Base-by-base conservation (phyloP, 2,888 invertebrate genomes). In the Eremobia ochroleuca region DNA sequence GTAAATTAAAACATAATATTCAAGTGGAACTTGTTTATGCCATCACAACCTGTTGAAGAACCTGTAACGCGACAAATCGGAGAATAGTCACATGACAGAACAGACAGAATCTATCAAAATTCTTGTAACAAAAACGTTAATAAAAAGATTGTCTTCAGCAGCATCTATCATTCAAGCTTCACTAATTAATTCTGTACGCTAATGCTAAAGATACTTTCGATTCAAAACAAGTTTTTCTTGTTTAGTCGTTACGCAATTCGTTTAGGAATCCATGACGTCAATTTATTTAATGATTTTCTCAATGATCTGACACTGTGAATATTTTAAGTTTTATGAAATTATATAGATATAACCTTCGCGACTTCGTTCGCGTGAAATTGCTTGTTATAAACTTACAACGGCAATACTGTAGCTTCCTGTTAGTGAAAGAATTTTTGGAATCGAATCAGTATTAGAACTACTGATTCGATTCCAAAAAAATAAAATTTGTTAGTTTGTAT, bases 211-310 rank as follows among this genome's bases (percentile, higher is more conserved):
- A 74, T 75, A 87, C 87, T 87, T 87, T 87, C 85, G 75, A 77
- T 81, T 76, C 2, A 5, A 88, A 87, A 87, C 87, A 31, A 81
- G 87, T 88, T 76, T 87, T 68, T 80, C 77, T 81, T 55, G 72
- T 87, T 83, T 52, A 34, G 65, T 77, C 64, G 89, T 86, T 86
- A 83, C 79, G 81, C 74, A 76, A 76, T 68, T 69, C 52, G 43
- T 52, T 89, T 76, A 18, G 34, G 43, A 65, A 73, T 76, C 73
- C 37, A 18, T 76, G 66, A 81, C 65, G 74, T 77, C 76, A 81
- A 68, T 74, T 58, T 59, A 55, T 66, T 83, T 74, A 72, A 76
- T 69, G 62, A 72, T 77, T 69, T 73, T 77, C 25, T 77, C 37
- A 70, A 64, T 73, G 13, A 68, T 72, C 59, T 11, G 66, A 65